phyloP scores from a whole-genome alignment of 1,140 invertebrate species.

The Drosophila ogumai region DNA sequence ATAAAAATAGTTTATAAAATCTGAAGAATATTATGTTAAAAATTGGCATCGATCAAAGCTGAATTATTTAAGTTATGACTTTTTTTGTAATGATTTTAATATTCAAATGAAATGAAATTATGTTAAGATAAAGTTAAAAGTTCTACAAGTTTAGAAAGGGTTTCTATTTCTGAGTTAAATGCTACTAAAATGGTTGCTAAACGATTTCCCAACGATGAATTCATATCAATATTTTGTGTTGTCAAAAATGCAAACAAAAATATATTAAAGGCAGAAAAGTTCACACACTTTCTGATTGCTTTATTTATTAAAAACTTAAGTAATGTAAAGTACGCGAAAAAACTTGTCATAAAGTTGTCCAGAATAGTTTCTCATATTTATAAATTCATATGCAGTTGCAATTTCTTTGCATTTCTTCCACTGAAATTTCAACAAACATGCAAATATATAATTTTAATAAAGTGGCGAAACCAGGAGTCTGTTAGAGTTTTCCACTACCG shows the following conservation, averaged over 20 bases:
- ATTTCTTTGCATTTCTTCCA: slow-evolving; percentile 45
- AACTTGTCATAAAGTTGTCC: slow-evolving; percentile 37
- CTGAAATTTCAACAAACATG: slow-evolving; percentile 78
- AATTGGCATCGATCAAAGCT: not conserved
- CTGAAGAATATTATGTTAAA: not conserved
- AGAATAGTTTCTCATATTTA: slow-evolving; percentile 70
- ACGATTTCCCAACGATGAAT: not conserved
- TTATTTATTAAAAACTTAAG: slow-evolving; percentile 15
- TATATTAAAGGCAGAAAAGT: not conserved
- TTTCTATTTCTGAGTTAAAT: too few relatives aligned
- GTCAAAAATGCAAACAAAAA: not conserved
- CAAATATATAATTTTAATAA: slow-evolving; percentile 83
- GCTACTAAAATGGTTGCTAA: not conserved
- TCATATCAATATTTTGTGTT: not conserved
- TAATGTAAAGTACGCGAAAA: slow-evolving; percentile 10
- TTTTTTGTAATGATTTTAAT: not conserved
- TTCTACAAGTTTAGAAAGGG: too few relatives aligned
- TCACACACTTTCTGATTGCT: not conserved
- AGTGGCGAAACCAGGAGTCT: slow-evolving; percentile 51
- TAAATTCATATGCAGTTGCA: slow-evolving; percentile 71
- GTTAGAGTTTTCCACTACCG: not conserved
- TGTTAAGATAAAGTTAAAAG: too few relatives aligned
- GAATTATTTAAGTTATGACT: not conserved
- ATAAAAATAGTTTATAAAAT: not conserved
- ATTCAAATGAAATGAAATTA: not conserved